Evolutionary conservation across 2,113 vertebrate species (phyloP).

Genomic region (Atrichornis clamosus): DNA sequence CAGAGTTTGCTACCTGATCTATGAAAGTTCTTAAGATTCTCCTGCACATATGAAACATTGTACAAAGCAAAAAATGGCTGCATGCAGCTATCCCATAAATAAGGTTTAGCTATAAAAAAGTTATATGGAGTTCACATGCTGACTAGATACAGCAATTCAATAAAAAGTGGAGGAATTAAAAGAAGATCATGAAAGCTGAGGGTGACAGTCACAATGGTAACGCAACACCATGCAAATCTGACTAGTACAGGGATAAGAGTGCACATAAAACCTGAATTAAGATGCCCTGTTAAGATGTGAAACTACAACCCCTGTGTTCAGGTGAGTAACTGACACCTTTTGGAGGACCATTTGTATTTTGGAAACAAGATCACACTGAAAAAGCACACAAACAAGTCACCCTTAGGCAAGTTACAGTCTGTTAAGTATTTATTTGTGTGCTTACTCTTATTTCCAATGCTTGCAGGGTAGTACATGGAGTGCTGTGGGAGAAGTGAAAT

Average conservation of each 20-base stretch:
- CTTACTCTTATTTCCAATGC: neutral
- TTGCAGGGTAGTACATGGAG: neutral
- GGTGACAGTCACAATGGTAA: neutral
- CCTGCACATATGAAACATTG: neutral
- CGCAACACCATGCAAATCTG: neutral
- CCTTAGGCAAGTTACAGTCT: neutral
- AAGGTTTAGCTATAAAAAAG: neutral
- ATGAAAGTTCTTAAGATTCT: neutral
- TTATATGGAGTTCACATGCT: neutral
- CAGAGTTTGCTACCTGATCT: neutral
- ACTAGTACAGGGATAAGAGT: neutral
- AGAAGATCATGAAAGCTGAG: neutral
- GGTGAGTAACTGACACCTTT: neutral
- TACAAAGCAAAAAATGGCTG: neutral
- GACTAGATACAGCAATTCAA: neutral
- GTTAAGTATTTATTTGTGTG: neutral
- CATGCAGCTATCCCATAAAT: neutral
- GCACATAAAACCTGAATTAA: neutral
- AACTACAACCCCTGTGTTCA: neutral
- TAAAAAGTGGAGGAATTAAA: neutral
- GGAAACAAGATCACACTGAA: neutral
- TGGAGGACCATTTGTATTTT: neutral
- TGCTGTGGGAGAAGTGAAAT: neutral
- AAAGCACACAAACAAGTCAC: neutral
- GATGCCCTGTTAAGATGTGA: neutral